Evolutionary conservation across 2,797 vertebrate species (phyloP).

Genomic region (Halcyon leucocephala): DNA sequence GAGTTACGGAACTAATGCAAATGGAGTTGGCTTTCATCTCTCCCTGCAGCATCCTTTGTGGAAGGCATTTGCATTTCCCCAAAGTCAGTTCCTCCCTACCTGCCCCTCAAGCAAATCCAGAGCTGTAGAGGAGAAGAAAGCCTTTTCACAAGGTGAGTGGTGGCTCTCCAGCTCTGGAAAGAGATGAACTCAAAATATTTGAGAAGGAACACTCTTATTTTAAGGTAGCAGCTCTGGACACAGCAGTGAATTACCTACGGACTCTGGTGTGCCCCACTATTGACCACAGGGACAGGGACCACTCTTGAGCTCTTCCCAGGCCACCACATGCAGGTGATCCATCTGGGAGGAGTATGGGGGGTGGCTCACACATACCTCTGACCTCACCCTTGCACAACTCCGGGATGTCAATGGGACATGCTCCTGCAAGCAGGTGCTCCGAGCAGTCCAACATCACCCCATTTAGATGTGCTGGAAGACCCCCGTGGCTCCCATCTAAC

Average conservation of each 20-base stretch:
- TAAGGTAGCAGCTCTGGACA: not conserved
- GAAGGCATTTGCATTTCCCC: slow-evolving; percentile 62
- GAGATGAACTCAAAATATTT: not conserved
- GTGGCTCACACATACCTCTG: not conserved
- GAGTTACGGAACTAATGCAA: slow-evolving; percentile 49
- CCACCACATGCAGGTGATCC: not conserved
- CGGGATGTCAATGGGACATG: fast-evolving
- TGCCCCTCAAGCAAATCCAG: slow-evolving; percentile 14
- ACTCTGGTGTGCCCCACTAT: fast-evolving
- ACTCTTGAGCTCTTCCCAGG: not conserved
- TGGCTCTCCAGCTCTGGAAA: not conserved
- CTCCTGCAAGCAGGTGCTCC: fast-evolving
- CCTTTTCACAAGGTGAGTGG: not conserved
- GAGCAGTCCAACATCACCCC: not conserved
- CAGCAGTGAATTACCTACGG: not conserved
- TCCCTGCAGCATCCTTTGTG: slow-evolving; percentile 51
- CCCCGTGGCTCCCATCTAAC: not conserved
- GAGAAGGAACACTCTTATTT: not conserved
- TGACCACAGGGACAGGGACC: not conserved
- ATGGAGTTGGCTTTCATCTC: slow-evolving; percentile 62
- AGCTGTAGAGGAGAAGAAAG: not conserved
- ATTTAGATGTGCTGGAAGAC: fast-evolving
- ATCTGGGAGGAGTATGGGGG: fast-evolving
- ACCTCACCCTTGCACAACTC: not conserved
- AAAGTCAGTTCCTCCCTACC: slow-evolving; percentile 5